Base-by-base conservation (phyloP, 2,888 invertebrate species). In the Phaedon cochleariae region DNA sequence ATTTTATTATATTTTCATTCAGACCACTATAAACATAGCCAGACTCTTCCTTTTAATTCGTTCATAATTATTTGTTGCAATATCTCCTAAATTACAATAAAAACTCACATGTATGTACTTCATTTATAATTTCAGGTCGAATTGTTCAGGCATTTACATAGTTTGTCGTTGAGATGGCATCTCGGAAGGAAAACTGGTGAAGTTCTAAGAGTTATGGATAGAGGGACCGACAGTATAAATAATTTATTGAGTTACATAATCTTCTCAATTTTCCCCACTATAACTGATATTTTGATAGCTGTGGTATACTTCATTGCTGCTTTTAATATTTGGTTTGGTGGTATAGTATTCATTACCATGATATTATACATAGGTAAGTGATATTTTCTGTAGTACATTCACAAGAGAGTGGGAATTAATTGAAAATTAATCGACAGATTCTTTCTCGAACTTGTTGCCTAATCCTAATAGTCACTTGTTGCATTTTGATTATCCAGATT, bases 201-300 rank as follows among this genome's bases (percentile, higher is more conserved):
- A 85, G 97, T 99, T 0, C 85, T 98, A 1, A 86, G 97, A 34
- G 92, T 98, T 0, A 97, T 99, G 94, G 98, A 99, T 84, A 88
- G 98, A 68, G 98, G 98, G 72, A 98, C 98, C 0, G 96, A 95
- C 76, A 97, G 97, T 60, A 96, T 98, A 74, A 97, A 97, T 84
- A 96, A 93, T 82, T 86, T 99, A 9, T 87, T 98, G 0, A 96
- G 93, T 77, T 96, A 93, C 80, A 92, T 98, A 53, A 85, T 98
- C 46, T 98, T 98, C 85, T 95, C 95, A 49, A 98, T 99, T 73
- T 81, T 92, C 0, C 98, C 98, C 0, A 98, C 98, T 0, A 89
- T 99, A 64, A 85, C 94, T 12, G 98, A 99, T 81, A 96, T 99
- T 65, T 52, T 96, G 0, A 88, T 99, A 1, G 98, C 98, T 1